Base-by-base conservation (phyloP, 1,140 invertebrate genomes). In the Drosophila nebulosa region DNA sequence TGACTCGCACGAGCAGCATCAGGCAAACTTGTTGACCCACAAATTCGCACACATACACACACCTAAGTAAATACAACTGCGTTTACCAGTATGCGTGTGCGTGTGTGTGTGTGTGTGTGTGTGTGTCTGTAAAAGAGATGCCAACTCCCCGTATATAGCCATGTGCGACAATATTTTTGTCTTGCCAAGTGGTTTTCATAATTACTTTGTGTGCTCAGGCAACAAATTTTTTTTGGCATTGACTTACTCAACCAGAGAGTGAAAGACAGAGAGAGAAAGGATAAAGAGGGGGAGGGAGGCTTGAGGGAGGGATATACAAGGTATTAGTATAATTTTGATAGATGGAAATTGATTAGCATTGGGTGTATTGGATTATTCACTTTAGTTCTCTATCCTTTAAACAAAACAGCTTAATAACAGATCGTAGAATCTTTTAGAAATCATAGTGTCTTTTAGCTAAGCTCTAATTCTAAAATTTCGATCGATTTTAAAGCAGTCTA, bases 131-230 rank as follows among this genome's bases (percentile, higher is more conserved):
- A 46, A 46, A 46, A n/a, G 39, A 21, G 39, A 46, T 46, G 18
- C 39, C 16, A 46, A 46, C 16, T 46, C 16, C 26, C 24, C 24
- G 30, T 55, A 26, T 30, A 7, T 30, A 55, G 7, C 26, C 52
- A 24, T 55, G 24, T 55, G 52, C 18, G 52, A 55, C 52, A 55
- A 55, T 55, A 55, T 55, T 55, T 55, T 55, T 55, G 52, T 55
- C n/a, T 30, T 75, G 70, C 70, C 74, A 81, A 81, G 79, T 84
- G 79, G 79, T 76, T 84, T 76, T 73, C 80, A 84, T 84, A 84
- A 84, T 84, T 84, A 84, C 79, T 79, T 85, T 85, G 76, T 79
- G 79, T 79, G 79, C 69, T 74, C 67, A 68, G 39, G 39, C 39
- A 46, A 46, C 39, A 46, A 46, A 46, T 42, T 42, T 42, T 39